Conservation (phyloP, 2,888 invertebrate species). For the Empis livida region DNA sequence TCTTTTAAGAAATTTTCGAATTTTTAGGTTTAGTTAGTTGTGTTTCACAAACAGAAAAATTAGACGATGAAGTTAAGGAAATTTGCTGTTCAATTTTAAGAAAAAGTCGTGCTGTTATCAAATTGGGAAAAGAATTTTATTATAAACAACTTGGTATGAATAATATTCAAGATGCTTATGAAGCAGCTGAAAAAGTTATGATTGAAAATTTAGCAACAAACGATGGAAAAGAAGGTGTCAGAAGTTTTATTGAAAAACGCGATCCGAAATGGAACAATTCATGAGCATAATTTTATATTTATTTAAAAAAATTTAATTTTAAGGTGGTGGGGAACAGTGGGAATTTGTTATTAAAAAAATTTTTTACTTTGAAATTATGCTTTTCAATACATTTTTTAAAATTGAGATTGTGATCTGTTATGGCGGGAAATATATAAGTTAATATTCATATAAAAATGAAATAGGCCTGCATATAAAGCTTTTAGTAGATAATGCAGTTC, state of each 20-base stretch:
- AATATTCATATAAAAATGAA: too few relatives aligned
- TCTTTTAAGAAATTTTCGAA: too few relatives aligned
- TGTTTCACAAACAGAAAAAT: conserved; percentile 37
- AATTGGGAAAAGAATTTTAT: conserved; percentile 79
- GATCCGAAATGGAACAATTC: conserved; percentile 56
- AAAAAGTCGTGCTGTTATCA: conserved; percentile 71
- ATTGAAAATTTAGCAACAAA: conserved; percentile 62
- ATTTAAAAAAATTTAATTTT: too few relatives aligned
- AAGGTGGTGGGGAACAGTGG: too few relatives aligned
- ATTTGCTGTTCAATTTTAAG: conserved; percentile 57
- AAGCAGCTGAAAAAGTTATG: conserved; percentile 62
- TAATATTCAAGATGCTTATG: conserved; percentile 61
- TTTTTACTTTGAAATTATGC: too few relatives aligned
- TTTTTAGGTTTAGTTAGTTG: conserved; percentile 21
- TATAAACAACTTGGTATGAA: conserved; percentile 69
- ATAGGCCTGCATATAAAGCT: too few relatives aligned
- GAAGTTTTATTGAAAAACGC: conserved; percentile 77
- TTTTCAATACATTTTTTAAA: too few relatives aligned
- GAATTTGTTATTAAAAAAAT: too few relatives aligned
- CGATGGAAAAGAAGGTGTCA: conserved; percentile 85
- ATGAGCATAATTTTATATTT: too few relatives aligned
- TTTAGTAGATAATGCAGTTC: too few relatives aligned
- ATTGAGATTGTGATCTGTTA: too few relatives aligned
- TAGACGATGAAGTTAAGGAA: conserved; percentile 51
- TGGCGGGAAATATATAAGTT: too few relatives aligned